Evolutionary conservation across 2,113 vertebrate species (phyloP).

Genomic region (Scomber colias): DNA sequence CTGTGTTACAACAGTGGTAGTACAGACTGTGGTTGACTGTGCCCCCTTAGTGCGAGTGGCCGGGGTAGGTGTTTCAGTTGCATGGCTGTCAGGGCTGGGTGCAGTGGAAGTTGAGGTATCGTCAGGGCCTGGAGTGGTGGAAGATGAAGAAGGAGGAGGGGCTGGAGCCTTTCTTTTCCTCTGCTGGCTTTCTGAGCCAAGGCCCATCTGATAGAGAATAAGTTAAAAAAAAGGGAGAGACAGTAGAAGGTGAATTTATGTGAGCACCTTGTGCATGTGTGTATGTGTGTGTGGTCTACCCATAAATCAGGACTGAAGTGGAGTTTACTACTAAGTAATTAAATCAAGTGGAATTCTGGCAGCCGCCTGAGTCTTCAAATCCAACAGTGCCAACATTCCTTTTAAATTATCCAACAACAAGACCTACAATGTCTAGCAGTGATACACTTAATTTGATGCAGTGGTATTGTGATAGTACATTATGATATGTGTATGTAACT

Average conservation of each 20-base stretch:
- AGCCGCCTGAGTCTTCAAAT: constrained; percentile 40
- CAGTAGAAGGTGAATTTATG: constrained; percentile 47
- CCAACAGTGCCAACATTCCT: constrained; percentile 64
- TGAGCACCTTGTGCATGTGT: constrained; percentile 39
- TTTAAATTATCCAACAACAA: constrained; percentile 63
- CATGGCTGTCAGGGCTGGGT: constrained; percentile 39
- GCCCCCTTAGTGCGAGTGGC: constrained; percentile 34
- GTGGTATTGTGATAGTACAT: constrained; percentile 20
- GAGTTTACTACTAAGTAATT: constrained; percentile 69
- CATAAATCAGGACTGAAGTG: constrained; percentile 66
- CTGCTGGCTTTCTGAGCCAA: constrained; percentile 86
- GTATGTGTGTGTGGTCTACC: constrained; percentile 34
- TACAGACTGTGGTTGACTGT: constrained; percentile 32
- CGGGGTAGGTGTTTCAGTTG: constrained; percentile 41
- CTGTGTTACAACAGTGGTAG: constrained; percentile 38
- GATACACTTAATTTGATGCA: constrained; percentile 38
- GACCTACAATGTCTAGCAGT: constrained; percentile 35
- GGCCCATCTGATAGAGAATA: constrained; percentile 81
- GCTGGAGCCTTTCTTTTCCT: constrained; percentile 93
- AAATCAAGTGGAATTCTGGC: constrained; percentile 71
- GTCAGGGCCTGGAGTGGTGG: constrained; percentile 53
- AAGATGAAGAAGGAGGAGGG: constrained; percentile 78
- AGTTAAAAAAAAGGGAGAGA: constrained; percentile 33
- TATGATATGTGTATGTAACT: constrained; percentile 18
- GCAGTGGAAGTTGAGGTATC: constrained; percentile 46